Conservation (phyloP, 1,140 invertebrate species). For the Oryctes rhinoceros region DNA sequence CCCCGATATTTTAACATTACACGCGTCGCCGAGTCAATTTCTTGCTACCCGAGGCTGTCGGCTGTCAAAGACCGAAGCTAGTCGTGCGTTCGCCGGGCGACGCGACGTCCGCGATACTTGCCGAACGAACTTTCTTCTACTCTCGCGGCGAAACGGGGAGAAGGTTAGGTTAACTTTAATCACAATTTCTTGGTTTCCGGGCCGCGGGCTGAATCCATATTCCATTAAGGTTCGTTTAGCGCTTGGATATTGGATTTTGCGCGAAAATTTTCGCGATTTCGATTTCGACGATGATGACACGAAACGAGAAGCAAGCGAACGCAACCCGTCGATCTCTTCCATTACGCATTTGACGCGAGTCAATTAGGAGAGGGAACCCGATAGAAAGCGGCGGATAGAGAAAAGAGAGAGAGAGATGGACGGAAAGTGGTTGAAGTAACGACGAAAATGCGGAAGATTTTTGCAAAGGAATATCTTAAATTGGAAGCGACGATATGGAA, state of each 20-base stretch:
- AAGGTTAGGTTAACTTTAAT: conserved; percentile 47
- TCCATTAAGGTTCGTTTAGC: conserved; percentile 62
- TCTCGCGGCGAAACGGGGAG: background rate
- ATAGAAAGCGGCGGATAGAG: background rate
- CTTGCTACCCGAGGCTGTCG: conserved; percentile 46
- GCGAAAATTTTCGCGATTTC: conserved; percentile 4
- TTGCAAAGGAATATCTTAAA: background rate
- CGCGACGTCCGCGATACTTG: background rate
- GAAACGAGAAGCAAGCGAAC: background rate
- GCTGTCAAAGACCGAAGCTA: conserved; percentile 45
- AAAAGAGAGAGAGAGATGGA: background rate
- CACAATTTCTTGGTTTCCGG: conserved; percentile 46
- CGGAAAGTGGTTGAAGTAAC: background rate
- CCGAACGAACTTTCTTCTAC: background rate
- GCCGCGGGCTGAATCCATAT: conserved; percentile 42
- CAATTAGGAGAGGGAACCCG: background rate
- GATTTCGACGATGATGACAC: background rate
- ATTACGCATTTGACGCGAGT: conserved; percentile 7
- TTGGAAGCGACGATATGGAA: background rate
- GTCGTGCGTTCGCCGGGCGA: conserved; percentile 39
- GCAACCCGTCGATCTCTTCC: no score
- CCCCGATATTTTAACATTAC: conserved; percentile 47
- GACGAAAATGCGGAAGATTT: background rate
- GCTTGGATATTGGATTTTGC: conserved; percentile 23
- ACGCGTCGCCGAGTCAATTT: conserved; percentile 52